phyloP scores from a whole-genome alignment of 2,888 invertebrate genomes.

The Andrena chrysosceles region DNA sequence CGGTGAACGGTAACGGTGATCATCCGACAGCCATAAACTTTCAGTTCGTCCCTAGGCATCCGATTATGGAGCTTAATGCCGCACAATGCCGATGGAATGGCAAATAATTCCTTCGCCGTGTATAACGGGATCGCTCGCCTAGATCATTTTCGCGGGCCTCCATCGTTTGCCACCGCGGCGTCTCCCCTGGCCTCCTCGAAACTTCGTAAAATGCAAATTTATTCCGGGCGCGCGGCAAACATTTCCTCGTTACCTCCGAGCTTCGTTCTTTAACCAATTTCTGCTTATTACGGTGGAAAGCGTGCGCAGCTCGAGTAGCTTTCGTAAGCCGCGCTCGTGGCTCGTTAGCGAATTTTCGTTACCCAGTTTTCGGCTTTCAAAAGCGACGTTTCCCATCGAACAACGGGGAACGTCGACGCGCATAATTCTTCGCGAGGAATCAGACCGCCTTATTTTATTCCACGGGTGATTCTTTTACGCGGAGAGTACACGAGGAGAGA shows the following conservation, averaged over 20 bases:
- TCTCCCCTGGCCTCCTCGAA: constrained; percentile 5
- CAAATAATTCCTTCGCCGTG: constrained; percentile 59
- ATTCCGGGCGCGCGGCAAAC: constrained; percentile 21
- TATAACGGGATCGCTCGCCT: constrained; percentile 58
- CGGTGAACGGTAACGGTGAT: constrained; percentile 74
- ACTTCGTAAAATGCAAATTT: constrained; percentile 51
- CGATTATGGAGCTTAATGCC: constrained; percentile 57
- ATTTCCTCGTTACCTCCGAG: constrained; percentile 48
- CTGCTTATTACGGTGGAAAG: constrained; percentile 40
- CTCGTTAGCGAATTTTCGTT: constrained; percentile 49
- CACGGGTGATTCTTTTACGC: constrained; percentile 4
- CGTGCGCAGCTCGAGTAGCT: constrained; percentile 29
- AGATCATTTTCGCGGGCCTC: constrained; percentile 9
- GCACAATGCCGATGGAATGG: constrained; percentile 56
- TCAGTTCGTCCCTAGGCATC: constrained; percentile 39
- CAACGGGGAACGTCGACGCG: neutral
- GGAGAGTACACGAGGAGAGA: neutral
- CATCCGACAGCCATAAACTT: constrained; percentile 61
- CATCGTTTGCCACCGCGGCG: constrained; percentile 44
- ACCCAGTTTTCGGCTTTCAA: constrained; percentile 36
- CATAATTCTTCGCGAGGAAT: neutral
- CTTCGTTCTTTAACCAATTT: constrained; percentile 34
- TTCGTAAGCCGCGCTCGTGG: constrained; percentile 15
- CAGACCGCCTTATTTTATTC: neutral
- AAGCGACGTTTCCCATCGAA: constrained; percentile 18